Conservation (phyloP, 1,140 invertebrate species). For the Procambarus clarkii region DNA sequence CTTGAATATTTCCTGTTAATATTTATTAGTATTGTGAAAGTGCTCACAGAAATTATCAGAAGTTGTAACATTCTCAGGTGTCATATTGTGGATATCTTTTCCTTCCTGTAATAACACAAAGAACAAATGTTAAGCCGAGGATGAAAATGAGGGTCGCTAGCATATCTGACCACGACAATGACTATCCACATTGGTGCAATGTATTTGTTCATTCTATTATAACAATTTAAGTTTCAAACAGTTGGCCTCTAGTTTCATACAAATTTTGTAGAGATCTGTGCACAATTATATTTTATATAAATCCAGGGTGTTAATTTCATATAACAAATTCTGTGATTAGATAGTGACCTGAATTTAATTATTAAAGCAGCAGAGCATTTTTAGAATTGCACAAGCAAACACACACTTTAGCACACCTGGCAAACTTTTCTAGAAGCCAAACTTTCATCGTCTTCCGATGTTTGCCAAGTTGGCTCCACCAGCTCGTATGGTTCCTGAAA, state of each 20-base stretch:
- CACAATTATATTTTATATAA: slow-evolving; percentile 25
- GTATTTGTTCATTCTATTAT: background rate
- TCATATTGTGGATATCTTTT: background rate
- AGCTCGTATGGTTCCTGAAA: slow-evolving; percentile 29
- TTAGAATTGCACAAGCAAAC: slow-evolving; percentile 53
- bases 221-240: background rate
- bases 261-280: slow-evolving; percentile 24
- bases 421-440: slow-evolving; percentile 33
- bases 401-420: slow-evolving; percentile 32
- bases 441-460: slow-evolving; percentile 61
- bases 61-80: background rate
- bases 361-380: slow-evolving; percentile 22
- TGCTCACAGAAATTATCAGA: slow-evolving; percentile 6
- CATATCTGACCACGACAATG: background rate
- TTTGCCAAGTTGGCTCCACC: slow-evolving; percentile 24
- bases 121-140: background rate
- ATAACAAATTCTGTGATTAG: slow-evolving; percentile 67
- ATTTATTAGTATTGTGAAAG: background rate
- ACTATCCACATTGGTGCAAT: background rate
- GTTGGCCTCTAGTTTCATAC: slow-evolving; percentile 15
- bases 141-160: background rate
- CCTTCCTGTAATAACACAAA: background rate
- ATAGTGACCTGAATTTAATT: slow-evolving; percentile 64
- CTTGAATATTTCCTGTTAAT: too few relatives aligned
- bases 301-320: slow-evolving; percentile 51